phyloP scores from a whole-genome alignment of 1,140 invertebrate genomes.

The Lerema accius region DNA sequence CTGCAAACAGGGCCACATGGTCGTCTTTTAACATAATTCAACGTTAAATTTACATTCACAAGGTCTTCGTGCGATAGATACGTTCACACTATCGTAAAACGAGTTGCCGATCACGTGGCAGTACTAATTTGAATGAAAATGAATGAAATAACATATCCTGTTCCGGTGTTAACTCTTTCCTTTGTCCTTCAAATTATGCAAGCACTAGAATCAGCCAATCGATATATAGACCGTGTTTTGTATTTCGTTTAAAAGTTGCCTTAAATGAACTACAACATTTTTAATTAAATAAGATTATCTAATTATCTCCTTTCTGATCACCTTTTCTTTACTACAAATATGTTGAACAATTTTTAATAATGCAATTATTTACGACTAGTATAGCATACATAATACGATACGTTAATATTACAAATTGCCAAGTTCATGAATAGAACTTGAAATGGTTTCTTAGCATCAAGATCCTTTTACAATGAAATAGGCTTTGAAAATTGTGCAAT shows the following conservation, averaged over 20 bases:
- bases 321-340: neutral
- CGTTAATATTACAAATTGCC: too few relatives aligned
- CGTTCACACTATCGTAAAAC: neutral
- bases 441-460: neutral
- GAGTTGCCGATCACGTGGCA: constrained; percentile 3
- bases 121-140: constrained; percentile 14
- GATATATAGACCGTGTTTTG: neutral
- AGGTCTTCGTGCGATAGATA: too few relatives aligned
- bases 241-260: too few relatives aligned
- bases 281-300: neutral
- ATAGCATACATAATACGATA: too few relatives aligned
- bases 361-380: neutral
- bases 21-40: too few relatives aligned
- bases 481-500: constrained; percentile 12
- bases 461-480: constrained; percentile 1
- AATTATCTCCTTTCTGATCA: neutral
- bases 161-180: constrained; percentile 11
- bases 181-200: constrained; percentile 14
- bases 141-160: constrained; percentile 1
- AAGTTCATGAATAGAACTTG: too few relatives aligned
- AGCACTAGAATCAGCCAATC: neutral
- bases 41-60: too few relatives aligned
- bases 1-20: too few relatives aligned
- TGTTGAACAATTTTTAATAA: too few relatives aligned
- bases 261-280: too few relatives aligned